Evolutionary conservation across 2,113 vertebrate species (phyloP), one percentile per base, ranked within the genome.

Genomic region (Dasyurus viverrinus): DNA sequence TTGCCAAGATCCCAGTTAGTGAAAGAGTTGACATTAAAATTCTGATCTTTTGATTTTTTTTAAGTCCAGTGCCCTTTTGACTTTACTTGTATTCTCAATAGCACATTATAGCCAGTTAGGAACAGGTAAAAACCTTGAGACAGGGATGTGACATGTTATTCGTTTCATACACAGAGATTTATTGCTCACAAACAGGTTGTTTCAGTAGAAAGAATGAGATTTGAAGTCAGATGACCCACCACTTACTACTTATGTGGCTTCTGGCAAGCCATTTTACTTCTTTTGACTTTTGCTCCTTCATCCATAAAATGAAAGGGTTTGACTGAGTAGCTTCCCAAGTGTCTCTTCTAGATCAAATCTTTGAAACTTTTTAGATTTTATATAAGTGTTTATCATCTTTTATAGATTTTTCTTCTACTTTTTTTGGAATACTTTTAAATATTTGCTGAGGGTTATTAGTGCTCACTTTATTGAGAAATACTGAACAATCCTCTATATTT

Each of bases 381-480:
- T 89, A n/a, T 14, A 54, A 12, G 22, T 93, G 36, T 54, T 23
- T 55, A 0, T 84, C 25, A 46, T 36, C 93, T 96, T 95, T 92
- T 84, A 68, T 54, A 89, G 23, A 55, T 92, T 90, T 90, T 10
- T 36, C 42, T 92, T 68, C 57, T 54, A 54, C 23, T 68, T 68
- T 36, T 36, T 76, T 19, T 76, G 36, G 19, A 68, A 68, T 26
- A 30, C 11, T 57, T 57, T 57, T 9, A 26, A 60, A 60, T 76
- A 76, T n/a, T 76, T n/a, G 19, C 16, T 76, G 57, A 68, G 60
- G 27, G 36, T n/a, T 68, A 68, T 36, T 76, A 16, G 12, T 76
- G 1, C 60, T n/a, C 60, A 68, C 11, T 60, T 94, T 95, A 54
- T 94, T 42, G 95, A 93, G 42, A 90, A 91, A 55, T 89, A 93